Conservation (phyloP, 2,797 vertebrate genomes). For the Dendrocincla fuliginosa region DNA sequence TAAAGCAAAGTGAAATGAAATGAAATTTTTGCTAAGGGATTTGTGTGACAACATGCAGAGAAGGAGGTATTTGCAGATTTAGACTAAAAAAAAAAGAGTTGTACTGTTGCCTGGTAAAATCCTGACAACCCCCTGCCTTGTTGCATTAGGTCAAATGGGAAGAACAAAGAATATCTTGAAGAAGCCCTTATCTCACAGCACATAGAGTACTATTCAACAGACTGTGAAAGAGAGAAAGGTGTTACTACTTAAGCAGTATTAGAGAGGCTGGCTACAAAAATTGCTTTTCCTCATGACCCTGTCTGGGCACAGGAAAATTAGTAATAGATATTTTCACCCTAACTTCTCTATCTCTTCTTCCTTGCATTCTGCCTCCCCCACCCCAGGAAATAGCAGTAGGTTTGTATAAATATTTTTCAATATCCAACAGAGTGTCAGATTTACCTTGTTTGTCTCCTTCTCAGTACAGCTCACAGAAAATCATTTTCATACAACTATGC, state of each 20-base stretch:
- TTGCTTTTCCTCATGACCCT: neutral
- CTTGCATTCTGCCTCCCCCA: rapidly evolving
- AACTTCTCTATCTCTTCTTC: neutral
- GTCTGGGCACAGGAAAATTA: neutral
- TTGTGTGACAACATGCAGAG: neutral
- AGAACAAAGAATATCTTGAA: constrained; percentile 4
- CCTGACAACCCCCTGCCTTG: neutral
- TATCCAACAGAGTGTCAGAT: neutral
- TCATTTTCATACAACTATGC: neutral
- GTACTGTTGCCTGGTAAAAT: neutral
- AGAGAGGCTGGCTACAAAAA: neutral
- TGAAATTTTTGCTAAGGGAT: neutral
- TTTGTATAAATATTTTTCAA: neutral
- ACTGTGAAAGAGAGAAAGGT: neutral
- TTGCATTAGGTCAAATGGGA: neutral
- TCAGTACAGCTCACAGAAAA: neutral
- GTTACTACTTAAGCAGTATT: neutral
- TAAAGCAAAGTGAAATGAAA: neutral
- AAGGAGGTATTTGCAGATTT: neutral
- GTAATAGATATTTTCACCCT: neutral
- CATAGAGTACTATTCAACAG: neutral
- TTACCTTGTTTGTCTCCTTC: neutral
- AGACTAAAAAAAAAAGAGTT: neutral
- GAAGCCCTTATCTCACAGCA: neutral
- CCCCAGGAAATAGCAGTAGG: neutral